Conservation (phyloP, 2,113 vertebrate species). For the Passer domesticus region DNA sequence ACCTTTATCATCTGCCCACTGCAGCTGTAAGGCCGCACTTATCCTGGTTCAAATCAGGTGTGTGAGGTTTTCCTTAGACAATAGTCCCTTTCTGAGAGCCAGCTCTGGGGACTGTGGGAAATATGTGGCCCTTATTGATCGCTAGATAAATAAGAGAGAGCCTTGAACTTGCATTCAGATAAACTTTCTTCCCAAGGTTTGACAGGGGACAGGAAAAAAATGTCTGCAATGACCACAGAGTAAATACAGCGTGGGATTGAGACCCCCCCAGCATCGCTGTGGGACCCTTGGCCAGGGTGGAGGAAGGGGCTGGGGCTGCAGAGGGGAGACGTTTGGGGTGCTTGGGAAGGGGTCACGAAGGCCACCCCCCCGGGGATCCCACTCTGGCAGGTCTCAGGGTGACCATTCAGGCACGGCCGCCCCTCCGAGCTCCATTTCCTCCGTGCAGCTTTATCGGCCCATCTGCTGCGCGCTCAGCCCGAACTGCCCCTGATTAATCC, state of each 20-base stretch:
- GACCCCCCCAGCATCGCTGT: neutral
- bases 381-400: conserved; percentile 50
- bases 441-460: conserved; percentile 79
- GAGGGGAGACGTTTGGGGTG: neutral
- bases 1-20: neutral
- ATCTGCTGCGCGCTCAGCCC: conserved; percentile 85
- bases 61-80: conserved; percentile 52
- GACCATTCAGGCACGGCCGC: conserved; percentile 72
- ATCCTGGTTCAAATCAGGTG: conserved; percentile 27
- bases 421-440: conserved; percentile 88
- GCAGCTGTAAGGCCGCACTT: neutral
- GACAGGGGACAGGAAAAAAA: conserved; percentile 54
- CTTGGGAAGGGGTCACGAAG: neutral
- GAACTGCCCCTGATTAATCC: conserved; percentile 84
- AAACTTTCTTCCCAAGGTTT: conserved; percentile 27
- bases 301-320: neutral
- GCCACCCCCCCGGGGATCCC: neutral
- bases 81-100: conserved; percentile 61
- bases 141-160: conserved; percentile 73
- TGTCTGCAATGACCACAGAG: conserved; percentile 35
- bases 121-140: conserved; percentile 78
- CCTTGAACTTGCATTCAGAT: conserved; percentile 79
- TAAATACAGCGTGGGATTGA: neutral
- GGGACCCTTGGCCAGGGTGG: accelerated
- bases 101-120: conserved; percentile 73